phyloP scores from a whole-genome alignment of 2,888 invertebrate genomes.

The Drosophila dives region DNA sequence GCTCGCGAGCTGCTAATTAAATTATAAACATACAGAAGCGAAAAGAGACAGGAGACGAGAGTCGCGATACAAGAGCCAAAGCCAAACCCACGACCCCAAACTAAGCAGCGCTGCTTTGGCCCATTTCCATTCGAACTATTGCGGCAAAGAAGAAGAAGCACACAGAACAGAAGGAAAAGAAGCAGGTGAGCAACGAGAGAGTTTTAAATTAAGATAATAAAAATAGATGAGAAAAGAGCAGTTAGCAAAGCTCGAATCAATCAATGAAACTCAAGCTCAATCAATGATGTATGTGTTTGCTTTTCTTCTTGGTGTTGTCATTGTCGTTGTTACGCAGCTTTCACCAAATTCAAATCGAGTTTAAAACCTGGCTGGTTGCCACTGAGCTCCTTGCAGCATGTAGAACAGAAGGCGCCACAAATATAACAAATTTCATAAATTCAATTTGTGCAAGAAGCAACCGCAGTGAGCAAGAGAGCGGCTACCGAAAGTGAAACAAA shows the following conservation, averaged over 20 bases:
- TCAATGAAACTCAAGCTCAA: constrained; percentile 48
- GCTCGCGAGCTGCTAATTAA: constrained; percentile 80
- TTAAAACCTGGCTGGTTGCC: constrained; percentile 69
- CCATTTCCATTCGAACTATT: constrained; percentile 44
- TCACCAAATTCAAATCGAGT: constrained; percentile 77
- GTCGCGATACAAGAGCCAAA: constrained; percentile 22
- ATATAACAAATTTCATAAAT: constrained; percentile 18
- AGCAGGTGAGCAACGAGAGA: constrained; percentile 40
- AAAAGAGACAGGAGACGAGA: constrained; percentile 51
- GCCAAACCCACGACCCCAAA: constrained; percentile 61
- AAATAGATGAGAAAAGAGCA: constrained; percentile 19
- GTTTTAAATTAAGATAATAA: constrained; percentile 20
- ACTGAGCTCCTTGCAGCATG: constrained; percentile 70
- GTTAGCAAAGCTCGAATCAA: constrained; percentile 45
- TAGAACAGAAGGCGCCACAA: constrained; percentile 48
- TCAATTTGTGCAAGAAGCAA: constrained; percentile 34
- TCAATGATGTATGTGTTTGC: constrained; percentile 50
- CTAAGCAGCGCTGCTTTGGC: constrained; percentile 46
- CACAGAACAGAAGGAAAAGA: constrained; percentile 17
- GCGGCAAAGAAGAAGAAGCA: constrained; percentile 24
- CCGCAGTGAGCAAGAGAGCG: not conserved
- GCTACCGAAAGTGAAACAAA: constrained; percentile 12
- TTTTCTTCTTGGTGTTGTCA: constrained; percentile 23
- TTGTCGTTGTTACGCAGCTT: constrained; percentile 55
- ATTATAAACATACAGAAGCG: constrained; percentile 80